phyloP scores from a whole-genome alignment of 2,797 vertebrate genomes.

The Ctenopoma kingsleyae region DNA sequence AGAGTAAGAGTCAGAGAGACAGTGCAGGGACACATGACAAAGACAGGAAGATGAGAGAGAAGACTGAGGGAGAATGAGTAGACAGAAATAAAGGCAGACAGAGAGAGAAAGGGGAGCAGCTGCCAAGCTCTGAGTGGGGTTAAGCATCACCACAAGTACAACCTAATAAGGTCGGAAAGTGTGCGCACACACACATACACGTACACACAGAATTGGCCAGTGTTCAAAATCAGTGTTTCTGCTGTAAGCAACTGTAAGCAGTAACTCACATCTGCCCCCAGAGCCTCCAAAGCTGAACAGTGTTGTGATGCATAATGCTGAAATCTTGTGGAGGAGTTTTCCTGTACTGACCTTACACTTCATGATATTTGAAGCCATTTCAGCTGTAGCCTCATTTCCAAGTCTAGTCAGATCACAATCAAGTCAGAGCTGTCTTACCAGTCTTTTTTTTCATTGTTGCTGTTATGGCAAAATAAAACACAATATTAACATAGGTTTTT shows the following conservation, averaged over 20 bases:
- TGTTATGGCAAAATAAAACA: not conserved
- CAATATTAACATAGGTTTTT: not conserved
- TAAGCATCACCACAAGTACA: constrained; percentile 81
- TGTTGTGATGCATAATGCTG: constrained; percentile 59
- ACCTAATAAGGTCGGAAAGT: constrained; percentile 86
- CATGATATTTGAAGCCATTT: constrained; percentile 34
- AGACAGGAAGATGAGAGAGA: constrained; percentile 37
- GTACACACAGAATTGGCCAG: constrained; percentile 55
- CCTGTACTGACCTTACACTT: constrained; percentile 32
- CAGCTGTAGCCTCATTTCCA: constrained; percentile 19
- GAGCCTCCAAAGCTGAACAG: constrained; percentile 39
- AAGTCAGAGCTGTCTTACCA: not conserved
- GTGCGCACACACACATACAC: constrained; percentile 35
- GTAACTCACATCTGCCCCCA: constrained; percentile 65
- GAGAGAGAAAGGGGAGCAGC: constrained; percentile 64
- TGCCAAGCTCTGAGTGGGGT: constrained; percentile 82
- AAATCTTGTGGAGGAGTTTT: constrained; percentile 48
- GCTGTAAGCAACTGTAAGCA: constrained; percentile 70
- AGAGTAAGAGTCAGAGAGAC: constrained; percentile 22
- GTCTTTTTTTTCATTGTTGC: not conserved
- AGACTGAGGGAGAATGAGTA: constrained; percentile 33
- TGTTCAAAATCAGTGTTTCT: constrained; percentile 68
- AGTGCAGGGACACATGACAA: constrained; percentile 33
- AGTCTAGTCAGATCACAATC: constrained; percentile 9
- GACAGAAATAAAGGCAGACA: constrained; percentile 50